Evolutionary conservation across 53 echinoderm and acorn worm species (phyloP).

Genomic region (Echinometra lucunter): DNA sequence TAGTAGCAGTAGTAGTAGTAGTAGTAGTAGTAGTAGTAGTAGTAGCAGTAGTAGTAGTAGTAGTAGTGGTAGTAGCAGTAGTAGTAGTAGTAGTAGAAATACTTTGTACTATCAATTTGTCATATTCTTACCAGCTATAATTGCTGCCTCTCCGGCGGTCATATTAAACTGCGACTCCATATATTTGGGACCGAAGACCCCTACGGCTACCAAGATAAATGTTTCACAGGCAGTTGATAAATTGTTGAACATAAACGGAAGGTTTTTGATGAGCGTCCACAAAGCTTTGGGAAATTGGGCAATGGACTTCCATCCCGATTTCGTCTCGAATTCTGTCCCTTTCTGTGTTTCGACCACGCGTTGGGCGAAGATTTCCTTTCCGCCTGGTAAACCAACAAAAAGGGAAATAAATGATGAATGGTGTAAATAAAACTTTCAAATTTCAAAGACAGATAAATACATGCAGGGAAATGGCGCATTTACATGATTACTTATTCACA

Average conservation of each 20-base stretch:
- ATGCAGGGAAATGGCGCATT: too few species aligned
- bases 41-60: conserved; percentile 1
- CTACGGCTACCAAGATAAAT: conserved; percentile 89
- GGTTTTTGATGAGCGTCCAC: conserved; percentile 82
- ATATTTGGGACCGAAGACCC: conserved; percentile 96
- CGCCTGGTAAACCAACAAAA: conserved; percentile 48
- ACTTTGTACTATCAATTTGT: too few species aligned
- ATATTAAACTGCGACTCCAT: conserved; percentile 96
- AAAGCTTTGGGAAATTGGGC: conserved; percentile 77
- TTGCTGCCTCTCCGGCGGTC: conserved; percentile 85
- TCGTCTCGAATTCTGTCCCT: conserved; percentile 74
- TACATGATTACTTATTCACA: too few species aligned
- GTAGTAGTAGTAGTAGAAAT: conserved; percentile 24
- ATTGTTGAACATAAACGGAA: conserved; percentile 81
- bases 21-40: conserved; percentile 20
- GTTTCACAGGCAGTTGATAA: conserved; percentile 85
- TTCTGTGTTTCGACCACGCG: conserved; percentile 78
- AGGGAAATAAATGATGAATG: too few species aligned
- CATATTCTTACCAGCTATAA: conserved; percentile 83
- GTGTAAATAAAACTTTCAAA: too few species aligned
- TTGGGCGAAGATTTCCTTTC: conserved; percentile 72
- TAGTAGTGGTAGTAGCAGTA: neutral
- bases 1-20: neutral
- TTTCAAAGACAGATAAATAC: too few species aligned
- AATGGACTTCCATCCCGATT: conserved; percentile 68